Conservation (phyloP, 2,888 invertebrate species). For the Ariolimax columbianus region DNA sequence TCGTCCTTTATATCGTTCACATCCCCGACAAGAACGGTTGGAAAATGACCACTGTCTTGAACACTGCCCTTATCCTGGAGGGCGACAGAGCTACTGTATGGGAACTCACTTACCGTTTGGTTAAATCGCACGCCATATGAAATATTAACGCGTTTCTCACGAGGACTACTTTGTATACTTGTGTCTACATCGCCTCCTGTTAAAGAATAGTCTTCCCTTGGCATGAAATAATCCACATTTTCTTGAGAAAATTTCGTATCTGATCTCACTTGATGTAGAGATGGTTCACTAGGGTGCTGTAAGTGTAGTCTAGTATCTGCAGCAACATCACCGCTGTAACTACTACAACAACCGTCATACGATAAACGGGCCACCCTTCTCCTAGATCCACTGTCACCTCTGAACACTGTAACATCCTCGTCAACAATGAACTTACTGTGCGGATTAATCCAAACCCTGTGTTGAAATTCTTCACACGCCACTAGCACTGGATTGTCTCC, state of each 20-base stretch:
- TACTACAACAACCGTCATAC: background rate
- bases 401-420: conserved; percentile 25
- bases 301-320: background rate
- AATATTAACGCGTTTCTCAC: background rate
- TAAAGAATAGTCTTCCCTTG: background rate
- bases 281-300: background rate
- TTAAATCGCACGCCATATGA: background rate
- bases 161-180: background rate
- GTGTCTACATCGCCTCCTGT: background rate
- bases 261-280: background rate
- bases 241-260: background rate
- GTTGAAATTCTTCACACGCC: conserved; percentile 4
- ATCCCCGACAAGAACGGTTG: background rate
- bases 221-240: background rate
- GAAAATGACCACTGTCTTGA: background rate
- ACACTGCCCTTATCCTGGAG: background rate
- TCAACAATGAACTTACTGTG: background rate
- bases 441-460: background rate
- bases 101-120: conserved; percentile 4
- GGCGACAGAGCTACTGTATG: background rate
- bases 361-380: background rate
- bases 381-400: background rate
- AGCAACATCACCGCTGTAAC: background rate
- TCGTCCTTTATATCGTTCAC: background rate
- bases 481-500: background rate